Base-by-base conservation (phyloP, 2,797 vertebrate genomes). In the Erpetoichthys calabaricus region DNA sequence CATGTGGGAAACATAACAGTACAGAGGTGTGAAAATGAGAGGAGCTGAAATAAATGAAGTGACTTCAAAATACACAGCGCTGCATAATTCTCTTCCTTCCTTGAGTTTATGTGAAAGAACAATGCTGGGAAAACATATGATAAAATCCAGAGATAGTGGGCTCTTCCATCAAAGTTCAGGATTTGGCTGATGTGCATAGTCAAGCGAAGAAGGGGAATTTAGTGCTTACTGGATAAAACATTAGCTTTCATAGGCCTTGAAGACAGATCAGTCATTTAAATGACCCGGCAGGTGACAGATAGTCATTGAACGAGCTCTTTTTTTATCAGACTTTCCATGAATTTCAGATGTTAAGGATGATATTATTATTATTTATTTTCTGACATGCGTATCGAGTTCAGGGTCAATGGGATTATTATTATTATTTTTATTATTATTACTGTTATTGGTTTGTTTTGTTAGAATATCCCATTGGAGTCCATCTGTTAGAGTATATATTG, bases 211-310 rank as follows among this genome's bases (percentile, higher is more conserved):
- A n/a, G 25, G 45, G 44, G 44, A 50, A 57, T 56, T 51, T 59
- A 42, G 49, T 52, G 57, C 57, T 62, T 54, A 62, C 45, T 44
- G 56, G 45, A 44, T 61, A 46, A 57, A 61, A 52, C 55, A 53
- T 4, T 49, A 45, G 46, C n/a, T 10, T 57, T 47, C 43, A 41
- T n/a, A 51, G 60, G 58, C 60, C 46, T 58, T 55, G 56, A 42
- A 54, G 57, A 62, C 45, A 50, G 10, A 42, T 8, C 57, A 55
- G 57, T 62, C 54, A 45, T 47, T n/a, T 57, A 47, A 3, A 10
- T 46, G 9, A 51, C 49, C 57, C 6, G 47, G 9, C 47, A 8
- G 44, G 42, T 49, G 49, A 55, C 42, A 42, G 42, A 42, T 43
- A 52, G 61, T 62, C 57, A 58, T 58, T 58, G 47, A 58, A 6